These are phyloP conservation scores for Smittia sp. DNA, from an alignment of 2,888 invertebrate genomes.

Conservation along the genomic window DNA sequence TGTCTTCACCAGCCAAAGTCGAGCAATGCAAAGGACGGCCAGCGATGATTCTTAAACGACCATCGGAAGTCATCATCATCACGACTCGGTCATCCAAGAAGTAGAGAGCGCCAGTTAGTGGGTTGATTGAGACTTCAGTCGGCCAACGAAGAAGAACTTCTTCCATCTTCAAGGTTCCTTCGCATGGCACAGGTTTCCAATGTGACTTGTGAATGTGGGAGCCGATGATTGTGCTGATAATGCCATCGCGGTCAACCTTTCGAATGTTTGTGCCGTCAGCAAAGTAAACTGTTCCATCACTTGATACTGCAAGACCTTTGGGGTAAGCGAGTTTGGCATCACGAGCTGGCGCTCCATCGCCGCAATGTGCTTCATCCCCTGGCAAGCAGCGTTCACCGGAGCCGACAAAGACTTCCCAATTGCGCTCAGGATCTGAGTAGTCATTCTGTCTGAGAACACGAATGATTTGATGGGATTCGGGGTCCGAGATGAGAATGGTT, in stretches of 20 bases:
- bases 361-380: conserved; percentile 92
- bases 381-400: conserved; percentile 91
- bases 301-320: conserved; percentile 92
- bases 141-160: conserved; percentile 96
- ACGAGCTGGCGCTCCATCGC: conserved; percentile 88
- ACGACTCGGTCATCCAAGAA: conserved; percentile 97
- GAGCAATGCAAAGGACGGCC: conserved; percentile 92
- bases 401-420: conserved; percentile 94
- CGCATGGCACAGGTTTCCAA: conserved; percentile 91
- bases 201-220: conserved; percentile 91
- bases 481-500: conserved; percentile 91
- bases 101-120: conserved; percentile 89
- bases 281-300: conserved; percentile 88
- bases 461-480: conserved; percentile 91
- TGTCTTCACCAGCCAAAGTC: conserved; percentile 71
- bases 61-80: conserved; percentile 85
- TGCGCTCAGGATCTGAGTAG: conserved; percentile 80
- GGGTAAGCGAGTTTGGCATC: conserved; percentile 94
- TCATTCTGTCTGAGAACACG: conserved; percentile 79
- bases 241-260: conserved; percentile 88
- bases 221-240: conserved; percentile 87
- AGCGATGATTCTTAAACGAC: conserved; percentile 87
- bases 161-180: conserved; percentile 85
- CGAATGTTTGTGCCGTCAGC: conserved; percentile 94
- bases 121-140: conserved; percentile 90